Evolutionary conservation across 1,140 invertebrate species (phyloP), one percentile per base, ranked within the genome.

Genomic region (Bombus vancouverensis): DNA sequence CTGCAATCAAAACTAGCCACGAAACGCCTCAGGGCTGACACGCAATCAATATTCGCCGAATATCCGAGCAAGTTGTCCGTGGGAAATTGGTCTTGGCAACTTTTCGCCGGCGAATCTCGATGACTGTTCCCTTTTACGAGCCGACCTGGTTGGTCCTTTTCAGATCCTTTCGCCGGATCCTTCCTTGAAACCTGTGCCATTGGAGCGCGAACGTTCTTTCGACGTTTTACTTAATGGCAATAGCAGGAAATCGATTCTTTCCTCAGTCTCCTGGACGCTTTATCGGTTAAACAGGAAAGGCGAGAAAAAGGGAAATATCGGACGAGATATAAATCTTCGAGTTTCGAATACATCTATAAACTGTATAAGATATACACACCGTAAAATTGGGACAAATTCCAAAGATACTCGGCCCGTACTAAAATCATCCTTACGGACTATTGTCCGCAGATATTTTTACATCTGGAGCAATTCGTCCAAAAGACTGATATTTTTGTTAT

Each of bases 41-140:
- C 42, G 82, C 81, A 88, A 87, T 89, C 87, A 74, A 88, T 89
- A 89, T 88, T 78, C 71, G 71, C 15, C 44, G 65, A 85, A 62
- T 65, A 78, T 65, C 37, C 77, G 76, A 65, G 85, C 66, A 47
- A 82, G 42, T 32, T 32, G 71, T 73, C 42, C 80, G 76, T 73
- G 81, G 80, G 72, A 82, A 86, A 89, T 86, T 44, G 66, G 32
- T 83, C 74, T 68, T 62, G 71, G 44, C 79, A 57, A 73, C 73
- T 68, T 80, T 66, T 47, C 44, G 53, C 28, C 74, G 73, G 47
- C 62, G 62, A 88, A 78, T 79, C 83, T 81, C 87, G 74, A 86
- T 81, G 83, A 89, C 66, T 39, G 68, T 82, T 87, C 81, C 83
- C 88, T 82, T 90, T 90, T 85, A 90, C 77, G 77, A 90, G 34